These are phyloP conservation scores for Ochropacha duplaris DNA, from an alignment of 2,888 invertebrate genomes.

Conservation along the genomic window DNA sequence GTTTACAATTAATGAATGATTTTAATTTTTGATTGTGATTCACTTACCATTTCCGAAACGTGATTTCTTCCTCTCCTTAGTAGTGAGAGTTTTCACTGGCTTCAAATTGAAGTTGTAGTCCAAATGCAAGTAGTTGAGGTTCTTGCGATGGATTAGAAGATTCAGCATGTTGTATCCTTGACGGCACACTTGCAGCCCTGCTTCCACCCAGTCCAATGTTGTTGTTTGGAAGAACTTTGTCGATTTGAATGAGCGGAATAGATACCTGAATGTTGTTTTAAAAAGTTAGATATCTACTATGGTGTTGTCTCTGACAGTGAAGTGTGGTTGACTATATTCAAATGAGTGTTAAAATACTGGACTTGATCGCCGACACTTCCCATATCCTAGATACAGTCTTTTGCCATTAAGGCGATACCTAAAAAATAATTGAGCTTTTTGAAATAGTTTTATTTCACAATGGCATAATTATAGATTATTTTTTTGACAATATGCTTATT, in stretches of 20 bases:
- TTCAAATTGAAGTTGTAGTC: constrained; percentile 99
- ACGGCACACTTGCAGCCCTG: constrained; percentile 98
- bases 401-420: too few species aligned
- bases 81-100: constrained; percentile 99
- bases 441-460: too few species aligned
- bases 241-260: constrained; percentile 99
- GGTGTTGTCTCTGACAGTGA: too few species aligned
- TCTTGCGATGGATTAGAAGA: constrained; percentile 98
- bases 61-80: constrained; percentile 99
- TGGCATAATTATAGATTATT: too few species aligned
- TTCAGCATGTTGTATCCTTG: constrained; percentile 99
- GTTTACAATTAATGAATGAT: too few species aligned
- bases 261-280: constrained; percentile 78
- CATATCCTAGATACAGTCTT: too few species aligned
- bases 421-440: too few species aligned
- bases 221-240: constrained; percentile 99
- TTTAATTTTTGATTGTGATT: background rate
- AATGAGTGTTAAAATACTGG: too few species aligned
- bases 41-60: constrained; percentile 94
- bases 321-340: too few species aligned
- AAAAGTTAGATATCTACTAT: background rate
- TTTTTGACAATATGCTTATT: too few species aligned
- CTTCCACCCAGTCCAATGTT: constrained; percentile 99
- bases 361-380: too few species aligned
- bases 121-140: constrained; percentile 99